Base-by-base conservation (phyloP, 2,888 invertebrate species). In the Cerceris rybyensis region DNA sequence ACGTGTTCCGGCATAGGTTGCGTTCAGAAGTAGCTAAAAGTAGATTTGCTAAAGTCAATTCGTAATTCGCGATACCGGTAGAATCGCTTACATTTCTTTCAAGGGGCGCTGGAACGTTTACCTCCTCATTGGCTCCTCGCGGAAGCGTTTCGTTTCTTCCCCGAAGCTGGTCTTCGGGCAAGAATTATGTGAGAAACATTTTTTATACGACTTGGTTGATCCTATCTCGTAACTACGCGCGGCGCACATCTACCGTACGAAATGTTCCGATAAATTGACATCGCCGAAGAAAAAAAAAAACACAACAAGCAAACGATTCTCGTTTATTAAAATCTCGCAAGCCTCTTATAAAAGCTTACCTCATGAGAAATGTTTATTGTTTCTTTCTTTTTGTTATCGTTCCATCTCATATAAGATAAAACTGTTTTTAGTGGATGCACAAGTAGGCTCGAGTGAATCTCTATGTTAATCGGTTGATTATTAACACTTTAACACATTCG, bases 101-200 rank as follows among this genome's bases (percentile, higher is more conserved):
- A 1, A 69, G 52, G 42, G 54, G 71, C 79, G 84, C 84, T 80
- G 81, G 85, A 63, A 71, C 81, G 85, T 84, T 78, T 60, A 60
- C 57, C 58, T 63, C 50, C 52, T 70, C 46, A 57, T 63, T 70
- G 57, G n/a, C 57, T 49, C 52, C 54, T 78, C 46, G 54, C 55
- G 55, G 42, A 76, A 39, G 68, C 43, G 43, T 69, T 78, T 73
- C 41, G 54, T 82, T 70, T 70, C 55, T 70, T 68, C 11, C 46
- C 71, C 75, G 72, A 74, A 80, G 85, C 85, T 80, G 84, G 85
- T 59, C 82, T 85, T 81, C 69, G 81, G 77, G 50, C 13, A 43
- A 74, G 69, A 57, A 55, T 11, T 74, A 49, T 65, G 46, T 54
- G n/a, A 65, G 55, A 50, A 57, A 66, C 68, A 72, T 64, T 71